phyloP scores from a whole-genome alignment of 2,113 vertebrate genomes.

The Pyxicephalus adspersus region DNA sequence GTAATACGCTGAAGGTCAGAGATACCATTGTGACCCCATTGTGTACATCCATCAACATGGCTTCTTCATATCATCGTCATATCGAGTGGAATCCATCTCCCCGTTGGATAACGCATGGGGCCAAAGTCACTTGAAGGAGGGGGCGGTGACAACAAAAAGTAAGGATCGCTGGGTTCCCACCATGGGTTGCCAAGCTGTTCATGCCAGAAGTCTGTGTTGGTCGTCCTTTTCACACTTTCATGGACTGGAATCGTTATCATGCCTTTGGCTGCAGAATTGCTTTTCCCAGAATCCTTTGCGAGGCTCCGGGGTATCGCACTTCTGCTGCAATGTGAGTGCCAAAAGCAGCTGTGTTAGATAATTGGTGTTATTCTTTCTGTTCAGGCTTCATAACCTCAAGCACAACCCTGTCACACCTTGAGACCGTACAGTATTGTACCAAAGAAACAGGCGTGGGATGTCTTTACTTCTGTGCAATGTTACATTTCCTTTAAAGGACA shows the following conservation, averaged over 20 bases:
- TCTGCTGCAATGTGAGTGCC: constrained; percentile 10
- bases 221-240: not conserved
- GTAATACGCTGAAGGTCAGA: not conserved
- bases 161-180: no score
- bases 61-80: constrained; percentile 13
- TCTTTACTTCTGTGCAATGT: no score
- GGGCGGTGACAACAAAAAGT: not conserved
- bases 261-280: not conserved
- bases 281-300: not conserved
- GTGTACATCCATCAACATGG: constrained; percentile 12
- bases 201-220: not conserved
- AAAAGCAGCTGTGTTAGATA: constrained; percentile 7
- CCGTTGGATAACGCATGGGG: not conserved
- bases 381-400: not conserved
- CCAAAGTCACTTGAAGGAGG: constrained; percentile 8
- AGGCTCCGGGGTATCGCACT: not conserved
- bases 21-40: constrained; percentile 10
- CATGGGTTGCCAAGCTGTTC: no score
- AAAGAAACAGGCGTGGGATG: constrained; percentile 47
- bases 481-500: no score
- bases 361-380: not conserved
- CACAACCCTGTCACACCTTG: not conserved
- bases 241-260: no score
- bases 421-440: constrained; percentile 13
- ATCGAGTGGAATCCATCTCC: not conserved